Percentiles rank a stretch among this genome's conserved stretches.
Conservation (phyloP, 2,888 invertebrate genomes). For the Pachliopta kotzebuea region DNA sequence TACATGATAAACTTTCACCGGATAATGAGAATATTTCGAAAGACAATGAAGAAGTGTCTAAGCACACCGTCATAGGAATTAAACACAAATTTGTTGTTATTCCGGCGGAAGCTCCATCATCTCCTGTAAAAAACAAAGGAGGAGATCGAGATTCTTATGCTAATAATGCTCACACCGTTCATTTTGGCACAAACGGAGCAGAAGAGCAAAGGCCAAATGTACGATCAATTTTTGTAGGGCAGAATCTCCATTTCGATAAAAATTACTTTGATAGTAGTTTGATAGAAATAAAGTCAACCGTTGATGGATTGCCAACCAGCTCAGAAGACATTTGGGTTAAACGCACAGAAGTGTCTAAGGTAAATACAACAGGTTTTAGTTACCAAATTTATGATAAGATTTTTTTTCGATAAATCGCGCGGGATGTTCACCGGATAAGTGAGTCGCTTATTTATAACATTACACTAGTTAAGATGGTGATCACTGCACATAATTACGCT, state of each 20-base stretch:
- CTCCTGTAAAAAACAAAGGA: slow-evolving; percentile 52
- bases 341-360: slow-evolving; percentile 79
- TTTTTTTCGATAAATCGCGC: too few species aligned
- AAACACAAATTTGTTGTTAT: slow-evolving; percentile 69
- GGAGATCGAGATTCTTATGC: slow-evolving; percentile 72
- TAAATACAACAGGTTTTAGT: slow-evolving; percentile 47
- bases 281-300: slow-evolving; percentile 88
- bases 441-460: too few species aligned
- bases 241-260: slow-evolving; percentile 85
- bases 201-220: slow-evolving; percentile 81
- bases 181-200: slow-evolving; percentile 82
- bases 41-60: slow-evolving; percentile 57
- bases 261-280: slow-evolving; percentile 91
- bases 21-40: slow-evolving; percentile 14
- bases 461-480: too few species aligned
- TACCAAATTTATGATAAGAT: neutral
- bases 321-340: slow-evolving; percentile 87
- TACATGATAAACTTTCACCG: slow-evolving; percentile 26
- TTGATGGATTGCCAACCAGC: slow-evolving; percentile 83
- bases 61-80: slow-evolving; percentile 67
- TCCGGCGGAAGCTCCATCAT: slow-evolving; percentile 56
- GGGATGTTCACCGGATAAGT: too few species aligned
- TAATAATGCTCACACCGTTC: slow-evolving; percentile 84
- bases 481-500: too few species aligned
- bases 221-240: slow-evolving; percentile 80